These are phyloP conservation scores for Oryzias woworae DNA, from an alignment of 2,113 vertebrate species.

Conservation along the genomic window DNA sequence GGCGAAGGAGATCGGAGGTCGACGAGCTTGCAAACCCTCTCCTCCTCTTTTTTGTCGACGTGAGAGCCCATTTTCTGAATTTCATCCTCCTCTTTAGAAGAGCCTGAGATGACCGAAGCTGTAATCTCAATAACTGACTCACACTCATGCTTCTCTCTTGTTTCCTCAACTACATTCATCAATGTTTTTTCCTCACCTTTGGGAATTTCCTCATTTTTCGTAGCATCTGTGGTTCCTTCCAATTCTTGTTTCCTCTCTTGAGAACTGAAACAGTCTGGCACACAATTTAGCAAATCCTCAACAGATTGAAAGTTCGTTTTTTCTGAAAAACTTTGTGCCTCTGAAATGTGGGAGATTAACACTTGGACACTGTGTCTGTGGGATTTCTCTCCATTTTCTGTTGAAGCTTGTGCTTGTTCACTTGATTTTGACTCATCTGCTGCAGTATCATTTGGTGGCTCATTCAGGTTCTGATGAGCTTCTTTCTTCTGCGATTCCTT, in stretches of 20 bases:
- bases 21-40: constrained; percentile 49
- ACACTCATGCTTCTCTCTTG: constrained; percentile 71
- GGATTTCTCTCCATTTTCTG: constrained; percentile 70
- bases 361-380: constrained; percentile 77
- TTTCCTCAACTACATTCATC: constrained; percentile 69
- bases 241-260: constrained; percentile 73
- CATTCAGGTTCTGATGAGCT: constrained; percentile 53
- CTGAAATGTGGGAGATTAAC: constrained; percentile 77
- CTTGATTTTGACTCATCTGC: constrained; percentile 52
- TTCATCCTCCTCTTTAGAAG: constrained; percentile 67
- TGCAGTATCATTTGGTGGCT: constrained; percentile 53
- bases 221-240: constrained; percentile 46
- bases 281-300: constrained; percentile 72
- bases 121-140: constrained; percentile 67
- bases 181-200: constrained; percentile 70
- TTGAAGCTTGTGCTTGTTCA: constrained; percentile 56
- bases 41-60: constrained; percentile 66
- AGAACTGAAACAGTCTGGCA: constrained; percentile 76
- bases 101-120: constrained; percentile 67
- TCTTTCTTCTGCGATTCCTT: constrained; percentile 61
- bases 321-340: constrained; percentile 74
- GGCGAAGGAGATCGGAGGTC: constrained; percentile 73
- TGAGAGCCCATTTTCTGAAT: constrained; percentile 59
- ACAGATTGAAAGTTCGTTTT: constrained; percentile 70
- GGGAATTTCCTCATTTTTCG: constrained; percentile 73